Evolutionary conservation across 2,888 invertebrate species (phyloP), one percentile per base, ranked within the genome.

Genomic region (Drosophila kanekoi): DNA sequence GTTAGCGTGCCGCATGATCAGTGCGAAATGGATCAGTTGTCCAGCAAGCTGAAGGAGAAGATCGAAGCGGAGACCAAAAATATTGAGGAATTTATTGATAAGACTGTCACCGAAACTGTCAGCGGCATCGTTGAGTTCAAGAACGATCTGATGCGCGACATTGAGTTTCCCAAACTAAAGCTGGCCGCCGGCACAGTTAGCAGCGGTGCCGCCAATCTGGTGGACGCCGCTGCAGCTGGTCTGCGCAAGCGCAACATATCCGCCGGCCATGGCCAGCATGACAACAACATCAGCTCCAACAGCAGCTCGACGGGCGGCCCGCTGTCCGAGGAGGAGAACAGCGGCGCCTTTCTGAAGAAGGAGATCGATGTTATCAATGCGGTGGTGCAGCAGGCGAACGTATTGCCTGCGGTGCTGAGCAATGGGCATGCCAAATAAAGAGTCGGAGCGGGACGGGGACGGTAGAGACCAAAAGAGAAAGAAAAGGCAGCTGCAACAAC

Each of bases 81-180:
- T 78, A 92, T 93, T 87, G 92, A 93, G 84, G 93, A 92, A 63
- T 92, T 93, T 85, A 91, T 93, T 79, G 92, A 93, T 90, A 93
- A 92, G 91, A 92, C 92, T 89, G 92, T 92, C 57, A 91, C 90
- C 45, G 91, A 92, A 60, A 92, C 92, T 71, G 92, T 92, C 43
- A 91, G 90, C 63, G 92, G 92, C 73, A 92, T 93, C 77, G 92
- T 92, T 58, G 92, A 91, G 72, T 90, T 92, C 68, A 92, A 92
- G 65, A 92, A 92, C 62, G 93, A 93, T 86, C 81, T 93, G 65
- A 93, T 93, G 92, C 90, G 92, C 47, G 91, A 92, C 63, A 89
- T 87, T 48, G 81, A 87, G 65, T 87, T 90, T 62, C 87, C 77
- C 37, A 83, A 83, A 58, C 56, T 88, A 3, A 83, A 83, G 28